Percentiles rank a stretch among this genome's conserved stretches.
phyloP scores from a whole-genome alignment of 1,140 invertebrate genomes.

The Mesaphorura yosii region DNA sequence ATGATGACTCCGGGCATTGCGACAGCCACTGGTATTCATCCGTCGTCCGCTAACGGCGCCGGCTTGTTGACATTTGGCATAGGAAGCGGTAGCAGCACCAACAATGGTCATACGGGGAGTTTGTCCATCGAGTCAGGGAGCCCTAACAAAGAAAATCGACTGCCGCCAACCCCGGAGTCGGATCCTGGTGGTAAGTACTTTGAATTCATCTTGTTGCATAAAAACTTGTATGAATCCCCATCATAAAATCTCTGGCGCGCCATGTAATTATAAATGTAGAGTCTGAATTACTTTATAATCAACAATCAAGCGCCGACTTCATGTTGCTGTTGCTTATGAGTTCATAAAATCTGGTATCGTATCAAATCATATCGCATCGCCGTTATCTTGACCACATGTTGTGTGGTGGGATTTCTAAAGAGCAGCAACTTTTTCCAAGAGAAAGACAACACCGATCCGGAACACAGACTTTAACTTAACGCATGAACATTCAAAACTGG shows the following conservation, averaged over 20 bases:
- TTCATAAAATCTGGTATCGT: no score
- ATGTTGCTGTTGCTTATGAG: no score
- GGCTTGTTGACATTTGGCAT: neutral
- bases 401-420: no score
- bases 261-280: no score
- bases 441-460: no score
- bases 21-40: neutral
- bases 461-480: no score
- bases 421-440: no score
- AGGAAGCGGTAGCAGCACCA: neutral
- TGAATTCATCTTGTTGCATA: neutral
- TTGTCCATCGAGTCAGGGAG: constrained; percentile 21
- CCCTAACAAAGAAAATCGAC: constrained; percentile 29
- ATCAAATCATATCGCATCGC: no score
- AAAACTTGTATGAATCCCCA: neutral
- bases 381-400: no score
- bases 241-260: neutral
- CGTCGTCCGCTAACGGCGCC: neutral
- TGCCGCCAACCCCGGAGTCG: constrained; percentile 29
- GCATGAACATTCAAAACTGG: no score
- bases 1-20: neutral
- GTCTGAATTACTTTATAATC: no score
- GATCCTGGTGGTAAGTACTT: constrained; percentile 20
- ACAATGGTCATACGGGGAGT: neutral
- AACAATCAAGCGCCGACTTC: no score